Base-by-base conservation (phyloP, 2,888 invertebrate genomes). In the Heterodera filipjevi region DNA sequence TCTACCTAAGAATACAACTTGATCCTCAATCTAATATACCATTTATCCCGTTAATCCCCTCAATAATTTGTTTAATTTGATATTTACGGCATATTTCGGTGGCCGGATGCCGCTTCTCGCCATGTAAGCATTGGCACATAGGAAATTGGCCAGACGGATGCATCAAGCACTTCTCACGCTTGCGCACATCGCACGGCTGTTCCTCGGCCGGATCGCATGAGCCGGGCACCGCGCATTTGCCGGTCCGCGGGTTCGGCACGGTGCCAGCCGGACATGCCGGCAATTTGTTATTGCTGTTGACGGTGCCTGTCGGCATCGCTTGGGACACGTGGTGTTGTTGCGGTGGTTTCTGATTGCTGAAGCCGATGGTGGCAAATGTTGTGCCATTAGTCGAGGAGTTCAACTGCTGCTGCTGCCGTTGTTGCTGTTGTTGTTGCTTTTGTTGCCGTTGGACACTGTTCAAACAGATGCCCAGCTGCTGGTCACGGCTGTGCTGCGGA, bases 61-160 rank as follows among this genome's bases (percentile, higher is more conserved):
- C n/a, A n/a, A n/a, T n/a, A n/a, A 53, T 53, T 53, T 35, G 0
- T 27, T 32, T 76, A 71, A 70, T 32, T n/a, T 10, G 53, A 75
- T 6, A 79, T 87, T 85, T 72, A 86, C 87, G 81, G 84, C 89
- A 89, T 73, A 89, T 82, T 44, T 84, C 86, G 22, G 89, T 89
- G 53, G 87, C 85, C 6, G 87, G 83, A 78, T 89, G 89, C n/a
- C 89, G 80, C 66, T 83, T 81, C 79, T 87, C 87, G 27, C 84
- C 83, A 35, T 81, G 75, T 14, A 82, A 83, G 76, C 89, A 89
- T 79, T 89, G 89, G 78, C 89, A 89, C 12, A 86, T 87, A 82
- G 85, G 85, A 72, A 85, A 85, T 64, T 82, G 82, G 22, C 85
- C 86, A 22, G 82, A 83, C 19, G 73, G 19, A 71, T 87, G 87